Base-by-base conservation (phyloP, 2,888 invertebrate genomes). In the Spodoptera picta region DNA sequence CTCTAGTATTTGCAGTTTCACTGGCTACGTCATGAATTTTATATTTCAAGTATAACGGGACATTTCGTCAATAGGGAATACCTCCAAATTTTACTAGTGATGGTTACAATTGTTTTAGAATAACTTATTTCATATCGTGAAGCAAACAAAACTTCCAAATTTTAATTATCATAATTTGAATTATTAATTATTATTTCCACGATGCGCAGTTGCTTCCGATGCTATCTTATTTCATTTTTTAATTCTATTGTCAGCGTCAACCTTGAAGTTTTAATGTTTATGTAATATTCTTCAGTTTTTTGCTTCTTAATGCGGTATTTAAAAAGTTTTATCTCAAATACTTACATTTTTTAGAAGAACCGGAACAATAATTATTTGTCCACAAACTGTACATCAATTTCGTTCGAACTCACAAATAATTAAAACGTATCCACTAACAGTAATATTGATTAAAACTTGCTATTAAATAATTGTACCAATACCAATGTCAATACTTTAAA, bases 401-500 rank as follows among this genome's bases (percentile, higher is more conserved):
- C 48, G 49, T 71, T 64, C 47, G 58, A 63, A 49, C 61, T 66
- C 69, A 65, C 52, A 61, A 53, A 57, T 65, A 73, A 23, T 46
- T 51, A 60, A 77, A 72, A 52, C 56, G 51, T 45, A 62, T 60
- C 64, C 68, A 58, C 61, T 50, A 14, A 74, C 23, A 66, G 64
- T 65, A 55, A 54, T 56, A 54, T 44, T 45, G 67, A 62, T 49
- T 45, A 56, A 48, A 63, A 68, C 52, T 60, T 66, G 59, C 23
- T 56, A 55, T 51, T 56, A 52, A 52, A 46, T 54, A 9, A 64
- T 11, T 51, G 61, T 49, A 52, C 46, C 66, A 72, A 69, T 70
- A 73, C 77, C 79, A 73, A 61, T 57, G 79, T 72, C 64, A 71
- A 78, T 74, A 74, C 49, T 74, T 68, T 65, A 65, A 51, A 36